Percentiles rank a stretch among this genome's conserved stretches.
Evolutionary conservation across 2,113 vertebrate genomes (phyloP).

Genomic region (Chloebia gouldiae): DNA sequence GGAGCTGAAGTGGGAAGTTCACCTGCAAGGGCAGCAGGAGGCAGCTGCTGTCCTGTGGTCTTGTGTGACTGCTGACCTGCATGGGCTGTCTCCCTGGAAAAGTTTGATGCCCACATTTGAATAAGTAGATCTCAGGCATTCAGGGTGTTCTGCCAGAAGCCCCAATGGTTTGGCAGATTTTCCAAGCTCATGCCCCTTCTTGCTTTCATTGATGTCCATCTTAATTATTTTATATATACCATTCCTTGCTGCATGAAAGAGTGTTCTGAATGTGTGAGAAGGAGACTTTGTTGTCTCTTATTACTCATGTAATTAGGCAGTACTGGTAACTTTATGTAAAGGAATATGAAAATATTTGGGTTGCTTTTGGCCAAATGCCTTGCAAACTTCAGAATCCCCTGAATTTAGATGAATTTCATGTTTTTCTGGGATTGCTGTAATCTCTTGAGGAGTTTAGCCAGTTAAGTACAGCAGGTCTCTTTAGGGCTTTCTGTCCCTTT

Average conservation of each 20-base stretch:
- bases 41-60: not conserved
- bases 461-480: not conserved
- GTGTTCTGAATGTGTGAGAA: not conserved
- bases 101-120: not conserved
- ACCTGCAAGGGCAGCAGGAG: not conserved
- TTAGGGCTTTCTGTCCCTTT: not conserved
- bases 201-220: slow-evolving; percentile 46
- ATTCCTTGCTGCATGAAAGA: not conserved
- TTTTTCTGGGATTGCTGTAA: not conserved
- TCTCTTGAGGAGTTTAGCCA: not conserved
- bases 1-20: not conserved
- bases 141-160: slow-evolving; percentile 23
- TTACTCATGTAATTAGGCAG: slow-evolving; percentile 47
- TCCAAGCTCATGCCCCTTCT: slow-evolving; percentile 36
- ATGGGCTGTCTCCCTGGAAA: not conserved
- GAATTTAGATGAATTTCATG: not conserved
- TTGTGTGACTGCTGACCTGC: not conserved
- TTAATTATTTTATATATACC: not conserved
- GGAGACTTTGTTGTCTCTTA: slow-evolving; percentile 37
- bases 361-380: not conserved
- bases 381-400: not conserved
- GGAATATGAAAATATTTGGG: slow-evolving; percentile 44
- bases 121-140: not conserved
- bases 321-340: slow-evolving; percentile 45
- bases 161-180: not conserved